Evolutionary conservation across 2,888 invertebrate genomes (phyloP).

Genomic region (Epirrhoe tristata): DNA sequence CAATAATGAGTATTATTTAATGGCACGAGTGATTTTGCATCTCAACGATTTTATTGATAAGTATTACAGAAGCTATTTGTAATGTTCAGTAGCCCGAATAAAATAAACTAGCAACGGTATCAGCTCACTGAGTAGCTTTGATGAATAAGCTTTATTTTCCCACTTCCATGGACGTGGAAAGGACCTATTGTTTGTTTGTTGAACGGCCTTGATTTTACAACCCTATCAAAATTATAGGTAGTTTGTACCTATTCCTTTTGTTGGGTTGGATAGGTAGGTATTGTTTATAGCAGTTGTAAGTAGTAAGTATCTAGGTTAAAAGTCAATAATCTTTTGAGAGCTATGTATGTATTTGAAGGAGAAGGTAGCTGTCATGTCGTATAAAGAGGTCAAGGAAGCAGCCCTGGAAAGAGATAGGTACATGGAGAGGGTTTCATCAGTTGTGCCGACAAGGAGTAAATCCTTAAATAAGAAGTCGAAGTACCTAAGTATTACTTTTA

Average conservation of each 20-base stretch:
- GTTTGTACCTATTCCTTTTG: neutral
- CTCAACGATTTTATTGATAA: no score
- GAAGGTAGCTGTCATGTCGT: no score
- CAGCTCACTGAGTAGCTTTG: constrained; percentile 9
- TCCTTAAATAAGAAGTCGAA: no score
- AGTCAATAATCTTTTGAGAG: neutral
- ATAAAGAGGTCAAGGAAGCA: no score
- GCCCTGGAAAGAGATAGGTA: no score
- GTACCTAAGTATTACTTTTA: neutral
- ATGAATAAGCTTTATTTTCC: constrained; percentile 18
- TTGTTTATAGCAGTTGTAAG: neutral
- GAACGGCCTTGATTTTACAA: neutral
- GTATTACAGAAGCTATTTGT: neutral
- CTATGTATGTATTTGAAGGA: no score
- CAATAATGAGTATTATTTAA: no score
- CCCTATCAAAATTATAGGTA: neutral
- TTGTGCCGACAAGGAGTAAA: no score
- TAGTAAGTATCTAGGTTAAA: neutral
- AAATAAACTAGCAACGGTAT: neutral
- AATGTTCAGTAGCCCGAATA: neutral
- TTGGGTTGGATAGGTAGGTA: neutral
- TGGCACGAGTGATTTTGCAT: no score
- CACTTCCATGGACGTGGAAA: constrained; percentile 10
- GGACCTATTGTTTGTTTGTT: constrained; percentile 11
- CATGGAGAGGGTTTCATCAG: no score